Conservation (phyloP, 2,797 vertebrate genomes). For the Pipistrellus nathusii region DNA sequence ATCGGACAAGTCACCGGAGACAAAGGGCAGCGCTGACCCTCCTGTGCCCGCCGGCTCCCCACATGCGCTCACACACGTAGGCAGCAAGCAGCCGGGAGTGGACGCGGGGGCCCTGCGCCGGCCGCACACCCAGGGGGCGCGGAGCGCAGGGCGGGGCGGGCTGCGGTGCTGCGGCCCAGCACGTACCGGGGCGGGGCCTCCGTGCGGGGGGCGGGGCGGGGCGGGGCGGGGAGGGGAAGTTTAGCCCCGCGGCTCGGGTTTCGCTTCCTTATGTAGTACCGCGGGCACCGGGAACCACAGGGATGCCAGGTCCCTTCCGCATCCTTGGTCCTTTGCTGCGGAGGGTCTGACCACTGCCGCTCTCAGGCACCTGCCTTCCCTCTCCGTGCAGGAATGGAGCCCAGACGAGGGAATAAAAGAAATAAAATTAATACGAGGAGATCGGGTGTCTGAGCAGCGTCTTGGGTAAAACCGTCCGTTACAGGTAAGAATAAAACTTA, state of each 20-base stretch:
- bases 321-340: neutral
- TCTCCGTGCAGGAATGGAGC: conserved; percentile 45
- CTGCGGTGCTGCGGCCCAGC: conserved; percentile 60
- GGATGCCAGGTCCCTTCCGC: neutral
- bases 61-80: conserved; percentile 71
- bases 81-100: neutral
- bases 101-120: fast-evolving
- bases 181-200: conserved; percentile 79
- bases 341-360: neutral
- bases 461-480: conserved; percentile 53
- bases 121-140: fast-evolving
- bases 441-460: conserved; percentile 77
- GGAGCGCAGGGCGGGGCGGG: neutral
- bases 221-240: neutral
- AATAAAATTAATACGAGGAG: conserved; percentile 71
- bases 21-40: neutral
- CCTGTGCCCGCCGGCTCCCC: fast-evolving
- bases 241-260: neutral
- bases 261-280: neutral
- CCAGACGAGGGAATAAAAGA: conserved; percentile 64
- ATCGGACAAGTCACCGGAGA: neutral
- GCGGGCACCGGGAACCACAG: fast-evolving
- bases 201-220: neutral
- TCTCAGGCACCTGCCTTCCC: conserved; percentile 72
- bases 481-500: conserved; percentile 78